phyloP scores from a whole-genome alignment of 2,888 invertebrate genomes.

The Diplolepis rosae region DNA sequence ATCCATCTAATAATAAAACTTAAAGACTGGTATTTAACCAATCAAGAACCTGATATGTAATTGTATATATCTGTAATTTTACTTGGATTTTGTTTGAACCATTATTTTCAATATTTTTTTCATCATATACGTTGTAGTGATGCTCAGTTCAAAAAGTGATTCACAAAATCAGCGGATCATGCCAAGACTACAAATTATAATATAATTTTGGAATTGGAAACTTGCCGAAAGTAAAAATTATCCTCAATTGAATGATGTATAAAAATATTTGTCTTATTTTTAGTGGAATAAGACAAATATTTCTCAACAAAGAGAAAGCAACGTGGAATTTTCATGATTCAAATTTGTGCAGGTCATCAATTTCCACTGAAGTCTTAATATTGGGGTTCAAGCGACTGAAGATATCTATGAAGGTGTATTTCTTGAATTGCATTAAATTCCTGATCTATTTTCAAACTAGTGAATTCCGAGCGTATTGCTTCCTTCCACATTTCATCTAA shows the following conservation, averaged over 20 bases:
- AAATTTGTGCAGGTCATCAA: slow-evolving; percentile 2
- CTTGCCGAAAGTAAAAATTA: background rate
- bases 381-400: slow-evolving; percentile 4
- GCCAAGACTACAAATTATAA: background rate
- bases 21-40: too few species aligned
- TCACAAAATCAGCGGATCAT: background rate
- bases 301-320: background rate
- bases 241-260: background rate
- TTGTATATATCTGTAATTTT: background rate
- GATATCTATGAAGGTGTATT: background rate
- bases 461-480: background rate
- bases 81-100: background rate
- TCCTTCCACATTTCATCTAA: background rate
- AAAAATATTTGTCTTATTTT: background rate
- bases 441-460: slow-evolving; percentile 15
- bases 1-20: too few species aligned
- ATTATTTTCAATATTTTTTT: background rate
- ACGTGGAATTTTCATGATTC: slow-evolving; percentile 8
- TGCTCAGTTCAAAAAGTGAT: background rate
- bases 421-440: slow-evolving; percentile 13
- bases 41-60: background rate
- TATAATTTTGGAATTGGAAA: background rate
- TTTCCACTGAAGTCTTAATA: background rate
- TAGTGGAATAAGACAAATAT: background rate
- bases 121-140: background rate